Conservation (phyloP, 2,888 invertebrate genomes). For the Callyntrura guangdongensis region DNA sequence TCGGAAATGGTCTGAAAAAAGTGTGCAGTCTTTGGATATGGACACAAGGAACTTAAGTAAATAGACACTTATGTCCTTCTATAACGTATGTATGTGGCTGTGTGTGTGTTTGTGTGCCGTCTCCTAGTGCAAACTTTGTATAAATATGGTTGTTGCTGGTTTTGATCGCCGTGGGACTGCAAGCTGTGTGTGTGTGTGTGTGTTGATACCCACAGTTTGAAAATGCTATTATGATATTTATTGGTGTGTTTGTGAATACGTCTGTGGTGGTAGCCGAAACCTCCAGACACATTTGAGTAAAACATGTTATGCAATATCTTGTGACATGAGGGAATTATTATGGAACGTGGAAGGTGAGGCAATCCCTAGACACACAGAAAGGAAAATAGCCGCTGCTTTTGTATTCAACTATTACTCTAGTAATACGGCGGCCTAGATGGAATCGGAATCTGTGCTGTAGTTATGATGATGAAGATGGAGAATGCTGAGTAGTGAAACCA, state of each 20-base stretch:
- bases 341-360: constrained; percentile 56
- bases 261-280: neutral
- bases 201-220: constrained; percentile 39
- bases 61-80: neutral
- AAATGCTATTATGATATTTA: constrained; percentile 31
- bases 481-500: constrained; percentile 41
- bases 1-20: neutral
- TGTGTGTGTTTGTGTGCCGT: neutral
- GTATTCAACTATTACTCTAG: neutral
- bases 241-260: constrained; percentile 23
- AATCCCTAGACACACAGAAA: constrained; percentile 22
- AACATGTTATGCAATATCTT: constrained; percentile 42
- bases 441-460: constrained; percentile 9
- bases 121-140: neutral
- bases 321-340: constrained; percentile 52
- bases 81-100: neutral
- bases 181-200: constrained; percentile 44
- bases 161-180: constrained; percentile 30
- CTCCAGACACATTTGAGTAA: constrained; percentile 15
- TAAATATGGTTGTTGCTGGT: constrained; percentile 20
- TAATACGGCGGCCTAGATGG: neutral
- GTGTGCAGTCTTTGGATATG: neutral
- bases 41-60: neutral
- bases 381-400: constrained; percentile 1
- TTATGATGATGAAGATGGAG: constrained; percentile 11